A percentile compares a stretch with the other conserved stretches of the same genome.
These are phyloP conservation scores for Anneissia japonica DNA, from an alignment of 35 echinoderm and acorn worm genomes.

Conservation along the genomic window DNA sequence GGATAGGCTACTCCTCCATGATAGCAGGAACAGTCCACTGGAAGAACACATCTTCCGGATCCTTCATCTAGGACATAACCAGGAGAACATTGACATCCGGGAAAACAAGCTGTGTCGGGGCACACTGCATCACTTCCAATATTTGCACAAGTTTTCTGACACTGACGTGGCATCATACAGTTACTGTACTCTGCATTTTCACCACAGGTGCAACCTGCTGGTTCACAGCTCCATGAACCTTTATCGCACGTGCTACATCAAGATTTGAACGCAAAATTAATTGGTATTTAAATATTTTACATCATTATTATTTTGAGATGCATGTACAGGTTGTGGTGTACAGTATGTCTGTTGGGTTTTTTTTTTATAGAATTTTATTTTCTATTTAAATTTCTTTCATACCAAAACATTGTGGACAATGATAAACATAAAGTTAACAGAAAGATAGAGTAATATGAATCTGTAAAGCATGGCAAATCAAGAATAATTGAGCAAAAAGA, in stretches of 20 bases:
- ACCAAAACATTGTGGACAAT: too few relatives aligned
- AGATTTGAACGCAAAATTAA: too few relatives aligned
- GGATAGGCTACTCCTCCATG: slow-evolving; percentile 45
- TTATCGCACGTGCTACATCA: slow-evolving; percentile 23
- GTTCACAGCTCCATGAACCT: slow-evolving; percentile 57
- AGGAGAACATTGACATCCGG: slow-evolving; percentile 42
- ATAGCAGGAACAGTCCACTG: slow-evolving; percentile 51
- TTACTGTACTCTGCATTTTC: slow-evolving; percentile 40
- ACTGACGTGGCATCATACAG: slow-evolving; percentile 13
- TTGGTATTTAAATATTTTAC: too few relatives aligned
- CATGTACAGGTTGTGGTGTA: too few relatives aligned
- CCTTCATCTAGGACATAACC: slow-evolving; percentile 13
- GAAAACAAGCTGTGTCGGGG: slow-evolving; percentile 6
- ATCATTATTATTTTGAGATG: too few relatives aligned
- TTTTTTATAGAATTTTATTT: too few relatives aligned
- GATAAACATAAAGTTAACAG: too few relatives aligned
- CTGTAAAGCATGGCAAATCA: too few relatives aligned
- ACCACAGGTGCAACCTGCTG: slow-evolving; percentile 41
- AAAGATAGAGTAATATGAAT: too few relatives aligned
- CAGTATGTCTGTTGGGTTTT: too few relatives aligned
- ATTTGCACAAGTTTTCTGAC: slow-evolving; percentile 48
- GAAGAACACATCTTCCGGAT: slow-evolving; percentile 8
- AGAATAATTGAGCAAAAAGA: too few relatives aligned
- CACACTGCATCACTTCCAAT: slow-evolving; percentile 39
- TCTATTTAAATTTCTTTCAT: too few relatives aligned